Conservation (phyloP, 2,113 vertebrate genomes). For the Syngnathus floridae region DNA sequence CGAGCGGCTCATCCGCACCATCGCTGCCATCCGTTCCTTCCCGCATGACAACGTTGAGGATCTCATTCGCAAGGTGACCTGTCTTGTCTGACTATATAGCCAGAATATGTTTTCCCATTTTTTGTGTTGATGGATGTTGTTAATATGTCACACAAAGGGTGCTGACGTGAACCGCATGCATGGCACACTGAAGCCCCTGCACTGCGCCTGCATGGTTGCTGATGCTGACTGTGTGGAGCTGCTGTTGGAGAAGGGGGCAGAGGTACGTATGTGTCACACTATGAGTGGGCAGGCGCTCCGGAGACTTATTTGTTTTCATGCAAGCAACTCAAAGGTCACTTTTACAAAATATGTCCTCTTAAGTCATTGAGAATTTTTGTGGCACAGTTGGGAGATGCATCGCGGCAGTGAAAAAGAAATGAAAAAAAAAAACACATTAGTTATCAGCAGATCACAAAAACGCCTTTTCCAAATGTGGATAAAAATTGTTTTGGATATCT, state of each 20-base stretch:
- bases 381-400: neutral
- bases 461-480: too few relatives aligned
- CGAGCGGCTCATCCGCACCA: slow-evolving; percentile 90
- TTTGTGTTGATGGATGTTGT: neutral
- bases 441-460: too few relatives aligned
- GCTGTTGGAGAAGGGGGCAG: slow-evolving; percentile 89
- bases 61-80: slow-evolving; percentile 85
- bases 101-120: neutral
- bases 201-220: slow-evolving; percentile 97
- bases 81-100: neutral
- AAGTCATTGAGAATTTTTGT: neutral
- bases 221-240: slow-evolving; percentile 92
- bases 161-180: slow-evolving; percentile 95
- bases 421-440: neutral
- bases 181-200: slow-evolving; percentile 90
- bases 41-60: slow-evolving; percentile 94
- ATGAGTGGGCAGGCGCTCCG: neutral
- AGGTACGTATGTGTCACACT: slow-evolving; percentile 73
- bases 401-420: too few relatives aligned
- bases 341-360: neutral
- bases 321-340: neutral
- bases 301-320: neutral
- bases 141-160: slow-evolving; percentile 65
- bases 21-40: slow-evolving; percentile 93
- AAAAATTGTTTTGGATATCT: neutral